Evolutionary conservation across 1,140 invertebrate species (phyloP), one percentile per base, ranked within the genome.

Genomic region (Leptinotarsa texana): DNA sequence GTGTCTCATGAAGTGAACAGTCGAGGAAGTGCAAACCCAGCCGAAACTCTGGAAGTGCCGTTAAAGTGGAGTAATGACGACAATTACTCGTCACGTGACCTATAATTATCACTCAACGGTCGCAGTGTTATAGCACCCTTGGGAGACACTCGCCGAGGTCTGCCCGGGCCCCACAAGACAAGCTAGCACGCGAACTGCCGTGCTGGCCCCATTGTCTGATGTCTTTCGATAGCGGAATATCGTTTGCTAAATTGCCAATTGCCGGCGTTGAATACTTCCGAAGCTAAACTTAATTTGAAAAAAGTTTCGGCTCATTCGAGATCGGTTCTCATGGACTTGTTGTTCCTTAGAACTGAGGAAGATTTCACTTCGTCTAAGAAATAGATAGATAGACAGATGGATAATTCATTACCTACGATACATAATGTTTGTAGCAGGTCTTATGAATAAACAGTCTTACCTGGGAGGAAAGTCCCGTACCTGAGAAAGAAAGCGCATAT

Each of bases 31-130:
- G 4, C 17, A 15, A 17, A 5, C 21, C n/a, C 18, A 21, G 67
- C 17, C 67, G 42, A n/a, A 61, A 21, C 51, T 15, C 4, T 48
- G n/a, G 69, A 70, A 57, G 49, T 51, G 48, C 69, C 22, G 24
- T 68, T 71, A 61, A 73, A 73, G 66, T 61, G 48, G 33, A 77
- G 22, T 74, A 81, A 81, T 75, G 81, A 81, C 75, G 72, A 79
- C 81, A 81, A 82, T 82, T 81, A 82, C 75, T 51, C 74, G 78
- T 84, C 82, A 84, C 83, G 83, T 83, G 83, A 84, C 80, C 80
- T 78, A 79, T 82, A 84, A 84, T 84, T 84, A 84, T 84, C 82
- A 82, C 82, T 84, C 81, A 83, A 81, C 80, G 80, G 79, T 81
- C 80, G 75, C 75, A 71, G 74, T 69, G 80, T 83, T 84, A 84